These are phyloP conservation scores for Philantomba maxwellii DNA, from an alignment of 2,113 vertebrate genomes.

Conservation along the genomic window DNA sequence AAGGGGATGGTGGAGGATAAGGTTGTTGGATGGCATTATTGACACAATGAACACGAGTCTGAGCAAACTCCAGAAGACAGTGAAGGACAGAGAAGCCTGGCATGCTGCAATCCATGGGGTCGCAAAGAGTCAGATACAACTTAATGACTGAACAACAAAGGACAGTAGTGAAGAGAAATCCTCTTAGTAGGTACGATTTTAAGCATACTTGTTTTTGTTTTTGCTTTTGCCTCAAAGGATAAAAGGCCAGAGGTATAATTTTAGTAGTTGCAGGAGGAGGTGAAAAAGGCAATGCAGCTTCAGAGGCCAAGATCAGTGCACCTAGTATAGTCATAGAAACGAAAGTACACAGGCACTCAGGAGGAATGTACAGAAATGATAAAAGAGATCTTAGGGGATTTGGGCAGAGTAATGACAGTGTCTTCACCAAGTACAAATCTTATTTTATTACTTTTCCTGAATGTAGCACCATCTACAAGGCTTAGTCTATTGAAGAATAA, in stretches of 20 bases:
- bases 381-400: too few relatives aligned
- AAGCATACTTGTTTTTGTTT: not conserved
- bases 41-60: not conserved
- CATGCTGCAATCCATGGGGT: not conserved
- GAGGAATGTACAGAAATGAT: not conserved
- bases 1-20: not conserved
- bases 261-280: rapidly evolving
- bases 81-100: not conserved
- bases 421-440: not conserved
- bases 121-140: not conserved
- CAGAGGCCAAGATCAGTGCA: not conserved
- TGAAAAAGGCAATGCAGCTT: not conserved
- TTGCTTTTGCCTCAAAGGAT: not conserved
- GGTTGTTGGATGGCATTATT: not conserved
- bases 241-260: not conserved
- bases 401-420: not conserved
- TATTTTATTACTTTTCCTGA: not conserved
- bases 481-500: not conserved
- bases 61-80: not conserved
- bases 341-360: not conserved
- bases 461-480: not conserved
- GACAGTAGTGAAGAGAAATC: not conserved
- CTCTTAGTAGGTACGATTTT: not conserved
- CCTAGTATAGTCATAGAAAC: not conserved
- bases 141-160: not conserved